These are phyloP conservation scores for Amblyopsis hoosieri DNA, from an alignment of 2,797 vertebrate species.

Conservation along the genomic window DNA sequence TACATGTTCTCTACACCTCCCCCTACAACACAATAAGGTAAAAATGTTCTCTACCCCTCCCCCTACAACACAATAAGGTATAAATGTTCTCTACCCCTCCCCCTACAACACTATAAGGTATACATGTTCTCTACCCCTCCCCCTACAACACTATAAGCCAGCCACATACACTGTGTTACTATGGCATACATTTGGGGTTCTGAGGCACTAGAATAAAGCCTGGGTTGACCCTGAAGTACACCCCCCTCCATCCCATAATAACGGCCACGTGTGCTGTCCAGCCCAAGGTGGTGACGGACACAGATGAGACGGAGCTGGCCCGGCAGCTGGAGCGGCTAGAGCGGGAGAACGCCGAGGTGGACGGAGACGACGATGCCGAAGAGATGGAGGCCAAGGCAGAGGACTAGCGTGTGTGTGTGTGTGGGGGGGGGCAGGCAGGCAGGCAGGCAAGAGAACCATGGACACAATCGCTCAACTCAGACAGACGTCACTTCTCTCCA, in stretches of 20 bases:
- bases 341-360: slow-evolving; percentile 97
- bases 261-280: slow-evolving; percentile 45
- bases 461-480: slow-evolving; percentile 36
- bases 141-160: too few species aligned
- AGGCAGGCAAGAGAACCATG: slow-evolving; percentile 14
- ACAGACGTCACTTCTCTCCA: slow-evolving; percentile 53
- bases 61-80: too few species aligned
- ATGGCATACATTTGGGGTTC: too few species aligned
- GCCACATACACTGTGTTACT: too few species aligned
- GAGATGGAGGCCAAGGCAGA: slow-evolving; percentile 98
- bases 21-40: too few species aligned
- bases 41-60: too few species aligned
- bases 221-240: too few species aligned
- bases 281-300: slow-evolving; percentile 99
- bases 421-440: slow-evolving; percentile 15
- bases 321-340: slow-evolving; percentile 95
- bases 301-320: slow-evolving; percentile 95
- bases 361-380: slow-evolving; percentile 95
- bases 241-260: not conserved
- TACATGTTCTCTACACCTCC: too few species aligned
- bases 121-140: too few species aligned
- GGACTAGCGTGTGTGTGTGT: slow-evolving; percentile 76
- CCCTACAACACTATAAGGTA: too few species aligned
- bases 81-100: too few species aligned
- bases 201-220: too few species aligned